Evolutionary conservation across 2,113 vertebrate species (phyloP).

Genomic region (Calonectris borealis): DNA sequence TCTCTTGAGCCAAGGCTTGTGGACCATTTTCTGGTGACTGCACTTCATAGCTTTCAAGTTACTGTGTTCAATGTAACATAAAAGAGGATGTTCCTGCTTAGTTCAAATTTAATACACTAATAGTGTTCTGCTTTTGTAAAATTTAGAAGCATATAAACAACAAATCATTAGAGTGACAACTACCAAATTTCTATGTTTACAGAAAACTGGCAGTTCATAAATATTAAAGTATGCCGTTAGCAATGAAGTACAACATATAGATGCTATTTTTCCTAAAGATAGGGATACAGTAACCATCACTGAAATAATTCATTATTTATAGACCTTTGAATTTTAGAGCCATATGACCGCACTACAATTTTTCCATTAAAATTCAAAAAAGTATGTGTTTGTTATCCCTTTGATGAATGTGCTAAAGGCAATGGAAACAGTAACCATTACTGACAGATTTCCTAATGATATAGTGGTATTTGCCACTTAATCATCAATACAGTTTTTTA

Average conservation of each 20-base stretch:
- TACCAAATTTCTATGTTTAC: background rate
- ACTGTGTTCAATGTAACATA: background rate
- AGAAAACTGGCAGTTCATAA: slow-evolving; percentile 44
- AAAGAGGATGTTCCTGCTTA: background rate
- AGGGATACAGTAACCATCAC: slow-evolving; percentile 20
- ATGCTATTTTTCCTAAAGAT: slow-evolving; percentile 31
- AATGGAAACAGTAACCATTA: slow-evolving; percentile 7
- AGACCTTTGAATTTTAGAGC: slow-evolving; percentile 51
- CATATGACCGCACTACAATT: background rate
- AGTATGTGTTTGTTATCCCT: slow-evolving; percentile 35
- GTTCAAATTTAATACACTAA: slow-evolving; percentile 12
- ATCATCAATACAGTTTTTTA: slow-evolving; percentile 27
- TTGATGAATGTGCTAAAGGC: slow-evolving; percentile 47
- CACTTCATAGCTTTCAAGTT: background rate
- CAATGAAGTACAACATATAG: slow-evolving; percentile 50
- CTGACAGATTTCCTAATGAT: slow-evolving; percentile 12
- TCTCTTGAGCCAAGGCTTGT: background rate
- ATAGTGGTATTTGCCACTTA: slow-evolving; percentile 11
- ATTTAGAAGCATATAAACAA: slow-evolving; percentile 38
- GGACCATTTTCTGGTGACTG: background rate
- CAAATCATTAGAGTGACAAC: slow-evolving; percentile 27
- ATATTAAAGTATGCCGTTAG: slow-evolving; percentile 42
- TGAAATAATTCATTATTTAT: slow-evolving; percentile 62
- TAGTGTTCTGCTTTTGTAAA: slow-evolving; percentile 3
- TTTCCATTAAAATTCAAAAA: slow-evolving; percentile 52